A percentile compares a stretch with the other conserved stretches of the same genome.
Conservation (phyloP, 1,140 invertebrate species). For the Zophobas atratus region DNA sequence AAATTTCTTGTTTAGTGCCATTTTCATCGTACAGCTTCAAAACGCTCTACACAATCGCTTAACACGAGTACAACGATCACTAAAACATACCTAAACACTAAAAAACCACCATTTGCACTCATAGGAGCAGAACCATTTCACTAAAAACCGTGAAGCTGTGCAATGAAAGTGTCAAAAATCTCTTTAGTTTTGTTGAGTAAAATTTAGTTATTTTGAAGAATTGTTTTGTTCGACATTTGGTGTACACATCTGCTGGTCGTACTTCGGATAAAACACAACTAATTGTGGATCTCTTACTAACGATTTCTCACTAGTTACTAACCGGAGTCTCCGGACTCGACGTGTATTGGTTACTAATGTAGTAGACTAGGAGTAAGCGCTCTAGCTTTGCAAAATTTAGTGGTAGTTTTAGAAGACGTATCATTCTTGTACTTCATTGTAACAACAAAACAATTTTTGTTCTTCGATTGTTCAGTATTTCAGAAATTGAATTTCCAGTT, state of each 20-base stretch:
- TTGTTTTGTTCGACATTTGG: conserved; percentile 30
- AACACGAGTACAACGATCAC: neutral
- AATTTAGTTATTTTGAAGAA: conserved; percentile 36
- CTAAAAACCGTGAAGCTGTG: neutral
- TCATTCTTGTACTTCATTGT: neutral
- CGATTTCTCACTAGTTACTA: conserved; percentile 29
- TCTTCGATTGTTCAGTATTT: neutral
- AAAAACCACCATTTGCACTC: too few species aligned
- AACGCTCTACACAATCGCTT: neutral
- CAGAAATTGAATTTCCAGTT: neutral
- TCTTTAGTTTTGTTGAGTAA: conserved; percentile 43
- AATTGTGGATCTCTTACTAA: conserved; percentile 37
- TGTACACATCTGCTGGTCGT: conserved; percentile 36
- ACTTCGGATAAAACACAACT: conserved; percentile 19
- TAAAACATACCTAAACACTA: too few species aligned
- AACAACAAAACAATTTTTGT: conserved; percentile 10
- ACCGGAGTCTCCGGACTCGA: conserved; percentile 3
- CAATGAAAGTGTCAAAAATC: conserved; percentile 15
- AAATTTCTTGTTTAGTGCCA: conserved; percentile 38
- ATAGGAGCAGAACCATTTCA: neutral
- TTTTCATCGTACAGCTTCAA: conserved; percentile 26
- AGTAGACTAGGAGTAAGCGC: conserved; percentile 1
- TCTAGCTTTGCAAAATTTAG: neutral
- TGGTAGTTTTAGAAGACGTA: neutral
- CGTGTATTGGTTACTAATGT: neutral